Percentiles rank a stretch among this genome's conserved stretches.
Conservation (phyloP, 2,797 vertebrate species). For the Anabas testudineus region DNA sequence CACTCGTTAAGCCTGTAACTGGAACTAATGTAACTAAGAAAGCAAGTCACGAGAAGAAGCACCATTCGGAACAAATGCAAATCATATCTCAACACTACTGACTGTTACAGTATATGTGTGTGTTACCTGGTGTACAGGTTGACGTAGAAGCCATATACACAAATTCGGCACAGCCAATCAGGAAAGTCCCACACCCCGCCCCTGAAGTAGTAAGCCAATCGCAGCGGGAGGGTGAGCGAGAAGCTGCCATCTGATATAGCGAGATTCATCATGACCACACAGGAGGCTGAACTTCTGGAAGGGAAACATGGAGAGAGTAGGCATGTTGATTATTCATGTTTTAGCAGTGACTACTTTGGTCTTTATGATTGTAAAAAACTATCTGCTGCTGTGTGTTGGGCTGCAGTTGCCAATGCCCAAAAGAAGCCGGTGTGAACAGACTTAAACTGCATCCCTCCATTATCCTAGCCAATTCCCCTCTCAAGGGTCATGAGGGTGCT, state of each 20-base stretch:
- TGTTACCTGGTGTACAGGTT: constrained; percentile 80
- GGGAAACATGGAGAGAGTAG: not conserved
- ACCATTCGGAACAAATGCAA: no score
- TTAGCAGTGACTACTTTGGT: not conserved
- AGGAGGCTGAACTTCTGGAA: constrained; percentile 57
- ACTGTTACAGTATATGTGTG: not conserved
- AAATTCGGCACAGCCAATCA: constrained; percentile 80
- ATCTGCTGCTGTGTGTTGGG: no score
- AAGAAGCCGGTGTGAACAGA: no score
- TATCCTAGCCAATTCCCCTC: no score
- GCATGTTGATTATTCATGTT: not conserved
- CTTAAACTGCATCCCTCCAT: no score
- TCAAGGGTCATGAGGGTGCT: no score
- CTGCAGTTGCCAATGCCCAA: no score
- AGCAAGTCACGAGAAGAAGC: no score
- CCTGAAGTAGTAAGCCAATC: constrained; percentile 76
- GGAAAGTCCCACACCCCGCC: constrained; percentile 69
- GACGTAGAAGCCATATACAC: constrained; percentile 79
- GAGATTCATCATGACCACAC: constrained; percentile 80
- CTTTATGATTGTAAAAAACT: no score
- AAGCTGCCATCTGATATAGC: constrained; percentile 80
- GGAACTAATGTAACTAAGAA: no score
- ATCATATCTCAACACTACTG: no score
- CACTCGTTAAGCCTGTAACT: no score
- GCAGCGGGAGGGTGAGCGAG: constrained; percentile 80